These are phyloP conservation scores for Myotis brandtii DNA, from an alignment of 2,113 vertebrate species.

Conservation along the genomic window DNA sequence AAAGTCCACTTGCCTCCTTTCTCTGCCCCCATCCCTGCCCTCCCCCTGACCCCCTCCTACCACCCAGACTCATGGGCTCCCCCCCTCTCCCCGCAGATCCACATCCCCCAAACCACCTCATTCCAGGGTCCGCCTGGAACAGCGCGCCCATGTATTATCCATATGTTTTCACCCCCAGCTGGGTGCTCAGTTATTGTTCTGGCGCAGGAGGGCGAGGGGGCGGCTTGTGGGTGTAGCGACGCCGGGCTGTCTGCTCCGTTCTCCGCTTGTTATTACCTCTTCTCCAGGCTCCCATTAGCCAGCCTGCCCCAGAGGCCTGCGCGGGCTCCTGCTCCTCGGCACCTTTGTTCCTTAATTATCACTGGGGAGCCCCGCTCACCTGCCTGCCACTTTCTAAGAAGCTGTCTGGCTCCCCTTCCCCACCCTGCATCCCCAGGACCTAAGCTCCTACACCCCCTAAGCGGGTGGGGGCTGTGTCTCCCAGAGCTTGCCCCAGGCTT, in stretches of 20 bases:
- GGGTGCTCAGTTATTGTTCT: slow-evolving; percentile 69
- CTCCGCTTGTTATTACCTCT: slow-evolving; percentile 78
- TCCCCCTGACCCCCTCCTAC: neutral
- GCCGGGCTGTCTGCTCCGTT: slow-evolving; percentile 77
- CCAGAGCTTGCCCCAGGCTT: slow-evolving; percentile 58
- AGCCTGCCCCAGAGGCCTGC: slow-evolving; percentile 76
- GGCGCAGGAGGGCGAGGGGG: slow-evolving; percentile 78
- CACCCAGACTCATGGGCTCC: neutral
- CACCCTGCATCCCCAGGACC: slow-evolving; percentile 35
- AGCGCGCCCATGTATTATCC: neutral
- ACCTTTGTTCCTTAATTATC: slow-evolving; percentile 84
- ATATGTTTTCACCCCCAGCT: slow-evolving; percentile 31
- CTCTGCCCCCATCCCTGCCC: neutral
- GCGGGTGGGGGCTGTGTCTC: slow-evolving; percentile 13
- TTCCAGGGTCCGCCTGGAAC: neutral
- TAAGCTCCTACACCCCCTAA: slow-evolving; percentile 31
- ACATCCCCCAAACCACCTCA: neutral
- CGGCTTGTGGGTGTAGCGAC: slow-evolving; percentile 77
- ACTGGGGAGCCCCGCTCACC: slow-evolving; percentile 79
- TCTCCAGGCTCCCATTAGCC: slow-evolving; percentile 81
- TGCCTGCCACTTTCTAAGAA: slow-evolving; percentile 81
- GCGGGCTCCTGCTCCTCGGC: slow-evolving; percentile 69
- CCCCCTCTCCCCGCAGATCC: neutral
- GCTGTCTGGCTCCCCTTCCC: slow-evolving; percentile 76
- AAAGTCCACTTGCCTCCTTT: neutral